A percentile compares a stretch with the other conserved stretches of the same genome.
phyloP scores from a whole-genome alignment of 2,797 vertebrate species.

The Dendrocincla tyrannina region DNA sequence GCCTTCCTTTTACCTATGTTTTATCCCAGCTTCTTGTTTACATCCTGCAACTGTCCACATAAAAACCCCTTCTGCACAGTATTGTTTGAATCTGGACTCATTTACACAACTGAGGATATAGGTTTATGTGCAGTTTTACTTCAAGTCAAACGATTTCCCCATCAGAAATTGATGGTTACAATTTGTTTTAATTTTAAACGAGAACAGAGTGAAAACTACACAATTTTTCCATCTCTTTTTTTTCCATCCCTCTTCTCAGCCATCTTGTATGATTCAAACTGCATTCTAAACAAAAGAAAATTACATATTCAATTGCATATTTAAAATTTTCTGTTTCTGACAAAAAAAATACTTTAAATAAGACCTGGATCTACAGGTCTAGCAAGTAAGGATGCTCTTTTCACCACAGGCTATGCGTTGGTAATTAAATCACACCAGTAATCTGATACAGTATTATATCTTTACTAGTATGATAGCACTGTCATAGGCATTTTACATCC shows the following conservation, averaged over 20 bases:
- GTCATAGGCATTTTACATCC: background rate
- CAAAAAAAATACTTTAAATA: background rate
- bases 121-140: background rate
- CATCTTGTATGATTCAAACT: background rate
- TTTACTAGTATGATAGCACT: background rate
- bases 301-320: background rate
- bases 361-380: background rate
- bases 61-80: background rate
- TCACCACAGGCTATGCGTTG: background rate
- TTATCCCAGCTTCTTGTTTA: background rate
- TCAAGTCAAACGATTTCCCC: background rate
- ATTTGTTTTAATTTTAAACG: background rate
- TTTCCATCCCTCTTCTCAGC: background rate
- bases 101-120: background rate
- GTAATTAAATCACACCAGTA: slow-evolving; percentile 29
- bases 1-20: background rate
- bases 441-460: background rate
- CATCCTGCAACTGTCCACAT: background rate
- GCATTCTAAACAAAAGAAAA: background rate
- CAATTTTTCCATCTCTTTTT: background rate
- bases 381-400: background rate
- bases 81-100: background rate
- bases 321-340: background rate
- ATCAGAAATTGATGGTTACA: background rate
- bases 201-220: background rate